Evolutionary conservation across 2,797 vertebrate genomes (phyloP).

Genomic region (Malurus splendens): DNA sequence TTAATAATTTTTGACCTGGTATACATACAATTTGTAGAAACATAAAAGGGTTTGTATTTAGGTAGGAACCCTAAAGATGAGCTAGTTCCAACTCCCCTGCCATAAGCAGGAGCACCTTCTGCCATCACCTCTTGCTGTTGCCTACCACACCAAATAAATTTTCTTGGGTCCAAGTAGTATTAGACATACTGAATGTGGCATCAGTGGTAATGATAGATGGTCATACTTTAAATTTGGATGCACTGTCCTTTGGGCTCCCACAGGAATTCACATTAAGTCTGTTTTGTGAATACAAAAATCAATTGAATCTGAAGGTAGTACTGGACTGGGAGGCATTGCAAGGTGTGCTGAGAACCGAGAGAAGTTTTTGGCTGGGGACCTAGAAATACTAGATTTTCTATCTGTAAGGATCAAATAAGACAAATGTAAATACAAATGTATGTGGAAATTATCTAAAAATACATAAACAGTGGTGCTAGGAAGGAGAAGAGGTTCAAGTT

Average conservation of each 20-base stretch:
- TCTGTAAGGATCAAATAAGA: not conserved
- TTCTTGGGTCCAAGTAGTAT: not conserved
- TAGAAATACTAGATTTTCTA: not conserved
- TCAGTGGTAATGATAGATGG: not conserved
- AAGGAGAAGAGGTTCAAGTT: not conserved
- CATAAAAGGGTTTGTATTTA: not conserved
- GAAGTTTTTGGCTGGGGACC: not conserved
- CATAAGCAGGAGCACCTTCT: not conserved
- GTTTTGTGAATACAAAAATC: not conserved
- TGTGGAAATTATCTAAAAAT: not conserved
- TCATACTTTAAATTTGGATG: not conserved
- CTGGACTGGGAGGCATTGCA: not conserved
- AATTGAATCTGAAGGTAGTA: not conserved
- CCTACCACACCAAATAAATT: not conserved
- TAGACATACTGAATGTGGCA: not conserved
- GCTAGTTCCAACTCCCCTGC: not conserved
- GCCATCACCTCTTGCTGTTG: not conserved
- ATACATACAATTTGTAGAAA: not conserved
- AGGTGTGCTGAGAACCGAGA: not conserved
- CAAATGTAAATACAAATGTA: not conserved
- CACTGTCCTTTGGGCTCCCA: not conserved
- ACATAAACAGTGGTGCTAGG: accelerated
- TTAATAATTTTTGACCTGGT: not conserved
- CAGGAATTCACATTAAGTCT: not conserved
- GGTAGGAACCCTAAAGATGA: not conserved